Conservation (phyloP, 2,888 invertebrate genomes). For the Ophion ventricosus region DNA sequence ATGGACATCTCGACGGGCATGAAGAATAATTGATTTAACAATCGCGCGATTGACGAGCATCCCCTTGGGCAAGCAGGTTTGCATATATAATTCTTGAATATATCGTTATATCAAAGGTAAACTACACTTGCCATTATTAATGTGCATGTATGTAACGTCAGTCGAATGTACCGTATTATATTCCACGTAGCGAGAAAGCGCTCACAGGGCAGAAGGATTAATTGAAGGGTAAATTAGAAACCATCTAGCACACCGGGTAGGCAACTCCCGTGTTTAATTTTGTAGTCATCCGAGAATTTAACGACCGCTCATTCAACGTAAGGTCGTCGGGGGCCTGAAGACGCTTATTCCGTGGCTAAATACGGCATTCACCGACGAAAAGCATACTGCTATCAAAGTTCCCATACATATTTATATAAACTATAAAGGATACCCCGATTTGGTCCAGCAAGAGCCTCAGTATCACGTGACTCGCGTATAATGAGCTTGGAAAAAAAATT, state of each 20-base stretch:
- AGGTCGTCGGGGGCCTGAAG: constrained; percentile 51
- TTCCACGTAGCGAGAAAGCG: constrained; percentile 53
- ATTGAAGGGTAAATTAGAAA: constrained; percentile 64
- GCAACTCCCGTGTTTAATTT: constrained; percentile 59
- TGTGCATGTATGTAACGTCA: constrained; percentile 40
- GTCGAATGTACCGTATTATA: constrained; percentile 51
- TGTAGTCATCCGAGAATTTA: constrained; percentile 61
- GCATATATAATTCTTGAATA: neutral
- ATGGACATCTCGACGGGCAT: neutral
- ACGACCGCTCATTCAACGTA: constrained; percentile 59
- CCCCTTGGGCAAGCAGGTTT: neutral
- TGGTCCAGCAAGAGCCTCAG: neutral
- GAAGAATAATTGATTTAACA: neutral
- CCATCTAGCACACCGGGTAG: constrained; percentile 50
- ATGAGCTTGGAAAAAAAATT: too few species aligned
- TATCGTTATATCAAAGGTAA: neutral
- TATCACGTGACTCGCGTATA: too few species aligned
- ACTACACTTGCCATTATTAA: constrained; percentile 51
- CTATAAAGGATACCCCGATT: neutral
- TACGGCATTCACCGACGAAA: constrained; percentile 5
- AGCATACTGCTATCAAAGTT: constrained; percentile 2
- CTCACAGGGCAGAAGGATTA: constrained; percentile 59
- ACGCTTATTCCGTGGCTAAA: constrained; percentile 48
- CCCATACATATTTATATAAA: neutral
- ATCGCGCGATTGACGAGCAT: neutral